Conservation (phyloP, 1,140 invertebrate genomes). For the Oryzaephilus surinamensis region DNA sequence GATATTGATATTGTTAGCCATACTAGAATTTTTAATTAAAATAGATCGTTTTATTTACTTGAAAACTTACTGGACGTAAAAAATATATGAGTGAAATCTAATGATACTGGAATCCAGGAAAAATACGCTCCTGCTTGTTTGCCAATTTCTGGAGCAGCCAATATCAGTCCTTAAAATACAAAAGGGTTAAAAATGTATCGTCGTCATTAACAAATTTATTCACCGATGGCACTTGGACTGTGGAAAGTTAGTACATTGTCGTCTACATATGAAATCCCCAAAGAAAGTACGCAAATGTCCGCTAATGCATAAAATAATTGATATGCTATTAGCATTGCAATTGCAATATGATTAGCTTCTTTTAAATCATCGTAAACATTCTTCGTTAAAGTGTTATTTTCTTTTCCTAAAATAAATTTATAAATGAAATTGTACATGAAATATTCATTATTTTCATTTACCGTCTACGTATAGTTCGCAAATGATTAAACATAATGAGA, state of each 20-base stretch:
- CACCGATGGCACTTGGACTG: constrained; percentile 10
- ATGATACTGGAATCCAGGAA: constrained; percentile 30
- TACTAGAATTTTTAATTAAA: constrained; percentile 37
- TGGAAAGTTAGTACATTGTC: constrained; percentile 36
- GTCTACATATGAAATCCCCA: constrained; percentile 57
- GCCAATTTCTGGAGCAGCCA: constrained; percentile 35
- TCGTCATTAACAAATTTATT: background rate
- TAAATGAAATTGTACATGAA: constrained; percentile 40
- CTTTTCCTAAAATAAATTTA: constrained; percentile 26
- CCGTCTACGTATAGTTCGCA: too few species aligned
- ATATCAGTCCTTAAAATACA: constrained; percentile 26
- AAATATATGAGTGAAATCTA: constrained; percentile 19
- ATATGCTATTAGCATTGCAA: constrained; percentile 43
- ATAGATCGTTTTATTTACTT: too few species aligned
- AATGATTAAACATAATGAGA: too few species aligned
- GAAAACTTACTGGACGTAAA: constrained; percentile 19
- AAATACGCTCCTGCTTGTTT: constrained; percentile 36
- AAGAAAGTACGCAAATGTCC: constrained; percentile 48
- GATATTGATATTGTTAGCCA: constrained; percentile 48
- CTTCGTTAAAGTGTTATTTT: background rate
- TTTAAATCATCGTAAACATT: too few species aligned
- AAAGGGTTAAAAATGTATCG: constrained; percentile 2
- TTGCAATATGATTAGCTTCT: constrained; percentile 35
- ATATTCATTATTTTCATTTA: too few species aligned
- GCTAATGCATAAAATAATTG: constrained; percentile 49